Evolutionary conservation across 2,797 vertebrate genomes (phyloP).

Genomic region (Margarornis squamiger): DNA sequence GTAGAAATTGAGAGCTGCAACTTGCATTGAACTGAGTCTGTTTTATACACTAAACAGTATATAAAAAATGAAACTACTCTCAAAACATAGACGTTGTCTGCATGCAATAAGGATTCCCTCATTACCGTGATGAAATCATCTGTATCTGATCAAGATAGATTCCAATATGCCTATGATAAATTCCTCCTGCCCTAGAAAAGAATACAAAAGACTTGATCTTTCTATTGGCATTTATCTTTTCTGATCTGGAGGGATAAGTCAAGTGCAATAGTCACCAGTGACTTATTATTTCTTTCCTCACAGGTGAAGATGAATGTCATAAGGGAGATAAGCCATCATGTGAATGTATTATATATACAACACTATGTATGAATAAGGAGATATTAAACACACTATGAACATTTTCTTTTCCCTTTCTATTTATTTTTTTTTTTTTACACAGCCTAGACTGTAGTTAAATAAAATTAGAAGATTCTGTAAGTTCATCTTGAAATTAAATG

Average conservation of each 20-base stretch:
- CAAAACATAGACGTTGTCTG: slow-evolving; percentile 20
- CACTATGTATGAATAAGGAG: slow-evolving; percentile 10
- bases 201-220: slow-evolving; percentile 63
- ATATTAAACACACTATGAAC: slow-evolving; percentile 22
- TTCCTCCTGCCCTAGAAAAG: slow-evolving; percentile 25
- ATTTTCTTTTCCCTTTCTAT: background rate
- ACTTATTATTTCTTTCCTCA: slow-evolving; percentile 63
- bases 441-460: background rate
- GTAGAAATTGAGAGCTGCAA: background rate
- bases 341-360: slow-evolving; percentile 26
- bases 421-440: background rate
- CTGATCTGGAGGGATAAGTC: slow-evolving; percentile 60
- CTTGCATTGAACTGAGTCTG: slow-evolving; percentile 1
- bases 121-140: slow-evolving; percentile 52
- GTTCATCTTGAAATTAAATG: background rate
- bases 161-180: slow-evolving; percentile 59
- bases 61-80: slow-evolving; percentile 26
- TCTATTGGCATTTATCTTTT: slow-evolving; percentile 70
- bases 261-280: slow-evolving; percentile 57
- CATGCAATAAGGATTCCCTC: slow-evolving; percentile 27
- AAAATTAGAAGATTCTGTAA: slow-evolving; percentile 17
- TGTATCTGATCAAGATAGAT: slow-evolving; percentile 58
- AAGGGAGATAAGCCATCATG: slow-evolving; percentile 31
- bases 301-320: slow-evolving; percentile 66
- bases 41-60: slow-evolving; percentile 14